A percentile compares a stretch with the other conserved stretches of the same genome.
Evolutionary conservation across 1,140 invertebrate genomes (phyloP).

Genomic region (Diplogasteroides magnus): DNA sequence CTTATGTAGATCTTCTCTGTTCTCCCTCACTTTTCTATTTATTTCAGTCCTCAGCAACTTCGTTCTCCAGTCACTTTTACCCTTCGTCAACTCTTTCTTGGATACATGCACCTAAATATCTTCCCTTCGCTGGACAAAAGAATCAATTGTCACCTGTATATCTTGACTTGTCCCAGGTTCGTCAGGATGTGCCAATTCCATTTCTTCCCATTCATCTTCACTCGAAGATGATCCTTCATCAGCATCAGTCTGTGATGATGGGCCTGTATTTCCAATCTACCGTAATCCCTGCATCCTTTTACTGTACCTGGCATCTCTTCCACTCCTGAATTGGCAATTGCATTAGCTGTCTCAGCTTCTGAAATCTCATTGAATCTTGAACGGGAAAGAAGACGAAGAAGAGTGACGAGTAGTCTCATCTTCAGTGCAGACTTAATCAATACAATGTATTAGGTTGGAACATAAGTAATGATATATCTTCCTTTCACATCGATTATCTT

Average conservation of each 20-base stretch:
- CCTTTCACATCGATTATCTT: too few relatives aligned
- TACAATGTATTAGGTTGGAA: neutral
- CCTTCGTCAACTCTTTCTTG: neutral
- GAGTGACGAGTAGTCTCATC: neutral
- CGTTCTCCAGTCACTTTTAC: neutral
- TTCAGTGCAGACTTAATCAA: neutral
- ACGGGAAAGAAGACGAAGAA: neutral
- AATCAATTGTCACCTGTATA: neutral
- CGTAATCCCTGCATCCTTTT: neutral
- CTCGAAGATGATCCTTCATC: neutral
- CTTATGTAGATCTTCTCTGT: neutral
- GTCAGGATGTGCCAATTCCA: neutral
- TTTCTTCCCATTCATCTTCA: constrained; percentile 1
- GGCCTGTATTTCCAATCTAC: neutral
- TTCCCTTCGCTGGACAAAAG: too few relatives aligned
- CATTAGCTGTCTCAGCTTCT: neutral
- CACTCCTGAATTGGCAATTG: neutral
- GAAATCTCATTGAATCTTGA: neutral
- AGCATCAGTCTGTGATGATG: neutral
- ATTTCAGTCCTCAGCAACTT: neutral
- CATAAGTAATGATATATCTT: neutral
- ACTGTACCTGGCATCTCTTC: neutral
- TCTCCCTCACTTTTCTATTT: neutral
- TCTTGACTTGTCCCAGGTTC: neutral
- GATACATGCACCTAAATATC: neutral